Conservation (phyloP, 2,888 invertebrate genomes). For the Fragum fragum region DNA sequence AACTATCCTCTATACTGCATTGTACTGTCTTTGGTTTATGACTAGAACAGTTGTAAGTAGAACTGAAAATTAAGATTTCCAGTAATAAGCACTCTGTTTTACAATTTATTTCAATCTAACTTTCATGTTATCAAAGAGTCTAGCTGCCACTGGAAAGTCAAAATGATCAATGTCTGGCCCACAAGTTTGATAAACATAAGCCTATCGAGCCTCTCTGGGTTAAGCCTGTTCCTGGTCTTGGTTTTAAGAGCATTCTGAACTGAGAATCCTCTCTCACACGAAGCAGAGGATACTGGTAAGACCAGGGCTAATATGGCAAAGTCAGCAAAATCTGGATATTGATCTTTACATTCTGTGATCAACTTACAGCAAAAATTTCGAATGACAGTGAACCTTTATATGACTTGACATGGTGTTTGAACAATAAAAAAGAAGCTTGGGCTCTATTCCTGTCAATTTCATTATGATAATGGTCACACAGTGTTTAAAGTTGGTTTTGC, state of each 20-base stretch:
- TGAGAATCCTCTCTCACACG: conserved; percentile 41
- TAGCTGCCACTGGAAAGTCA: no score
- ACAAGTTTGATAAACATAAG: no score
- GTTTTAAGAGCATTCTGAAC: conserved; percentile 39
- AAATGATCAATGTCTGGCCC: no score
- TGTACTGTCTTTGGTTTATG: no score
- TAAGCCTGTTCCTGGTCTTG: conserved; percentile 43
- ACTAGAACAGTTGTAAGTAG: no score
- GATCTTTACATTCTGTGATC: conserved; percentile 14
- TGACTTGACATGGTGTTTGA: conserved; percentile 35
- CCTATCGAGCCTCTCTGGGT: no score
- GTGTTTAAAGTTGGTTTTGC: not conserved
- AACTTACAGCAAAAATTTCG: conserved; percentile 8
- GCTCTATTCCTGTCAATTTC: conserved; percentile 18
- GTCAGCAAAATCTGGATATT: conserved; percentile 32
- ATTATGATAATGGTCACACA: conserved; percentile 5
- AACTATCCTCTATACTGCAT: no score
- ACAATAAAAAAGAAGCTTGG: conserved; percentile 31
- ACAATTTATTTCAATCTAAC: no score
- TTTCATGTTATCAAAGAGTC: no score
- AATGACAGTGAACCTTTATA: conserved; percentile 21
- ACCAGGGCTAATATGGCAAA: conserved; percentile 17
- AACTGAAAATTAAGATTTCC: no score
- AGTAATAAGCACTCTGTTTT: no score
- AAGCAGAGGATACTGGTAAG: conserved; percentile 30